Evolutionary conservation across 2,113 vertebrate species (phyloP).

Genomic region (Chionis minor): DNA sequence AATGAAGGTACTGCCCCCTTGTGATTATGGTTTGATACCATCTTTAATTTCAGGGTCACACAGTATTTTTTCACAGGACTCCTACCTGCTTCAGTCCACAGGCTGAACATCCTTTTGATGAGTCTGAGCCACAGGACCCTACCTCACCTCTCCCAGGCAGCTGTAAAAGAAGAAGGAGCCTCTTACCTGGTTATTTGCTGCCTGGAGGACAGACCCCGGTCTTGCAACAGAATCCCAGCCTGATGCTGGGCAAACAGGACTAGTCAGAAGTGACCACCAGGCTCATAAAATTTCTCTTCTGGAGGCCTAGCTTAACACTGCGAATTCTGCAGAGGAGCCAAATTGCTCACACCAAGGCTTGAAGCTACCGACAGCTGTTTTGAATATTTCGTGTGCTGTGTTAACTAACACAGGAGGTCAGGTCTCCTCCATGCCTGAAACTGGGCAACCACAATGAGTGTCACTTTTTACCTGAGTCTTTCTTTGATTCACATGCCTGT

Average conservation of each 20-base stretch:
- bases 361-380: background rate
- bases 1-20: slow-evolving; percentile 54
- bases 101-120: background rate
- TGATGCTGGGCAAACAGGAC: background rate
- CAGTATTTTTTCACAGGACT: background rate
- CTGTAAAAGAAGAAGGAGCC: background rate
- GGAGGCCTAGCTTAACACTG: background rate
- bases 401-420: background rate
- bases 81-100: background rate
- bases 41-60: background rate
- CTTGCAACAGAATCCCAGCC: background rate
- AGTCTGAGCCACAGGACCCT: background rate
- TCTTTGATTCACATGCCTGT: background rate
- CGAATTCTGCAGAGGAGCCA: background rate
- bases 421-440: background rate
- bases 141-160: background rate
- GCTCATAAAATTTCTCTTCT: background rate
- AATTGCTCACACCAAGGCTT: background rate
- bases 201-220: background rate
- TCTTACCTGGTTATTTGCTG: background rate
- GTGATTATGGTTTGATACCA: slow-evolving; percentile 42
- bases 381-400: background rate
- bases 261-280: background rate
- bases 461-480: background rate
- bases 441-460: background rate